phyloP scores from a whole-genome alignment of 2,113 vertebrate genomes.

The Prietella phreatophila region DNA sequence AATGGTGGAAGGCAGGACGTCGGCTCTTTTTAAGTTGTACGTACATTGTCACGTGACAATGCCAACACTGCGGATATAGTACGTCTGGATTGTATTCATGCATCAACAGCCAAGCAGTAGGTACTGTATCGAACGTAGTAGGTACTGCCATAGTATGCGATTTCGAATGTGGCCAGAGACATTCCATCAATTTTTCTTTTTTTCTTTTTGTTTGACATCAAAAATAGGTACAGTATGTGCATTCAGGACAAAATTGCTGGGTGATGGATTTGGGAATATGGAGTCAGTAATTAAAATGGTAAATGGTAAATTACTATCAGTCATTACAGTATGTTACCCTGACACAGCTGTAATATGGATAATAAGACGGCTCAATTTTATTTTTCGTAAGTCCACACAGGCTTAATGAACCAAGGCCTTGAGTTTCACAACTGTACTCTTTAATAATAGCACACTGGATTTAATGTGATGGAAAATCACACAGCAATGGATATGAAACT shows the following conservation, averaged over 20 bases:
- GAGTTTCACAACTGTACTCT: neutral
- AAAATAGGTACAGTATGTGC: neutral
- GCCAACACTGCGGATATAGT: too few relatives aligned
- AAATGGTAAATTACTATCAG: neutral
- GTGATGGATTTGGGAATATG: neutral
- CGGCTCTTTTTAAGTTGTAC: too few relatives aligned
- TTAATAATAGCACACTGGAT: neutral
- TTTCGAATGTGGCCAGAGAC: too few relatives aligned
- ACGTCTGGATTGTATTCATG: too few relatives aligned
- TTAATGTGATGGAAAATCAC: neutral
- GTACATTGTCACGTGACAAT: too few relatives aligned
- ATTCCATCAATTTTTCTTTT: neutral
- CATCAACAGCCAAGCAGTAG: too few relatives aligned
- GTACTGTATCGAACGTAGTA: too few relatives aligned
- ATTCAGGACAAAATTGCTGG: neutral
- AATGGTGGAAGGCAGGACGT: too few relatives aligned
- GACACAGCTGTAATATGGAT: neutral
- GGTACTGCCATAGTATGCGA: too few relatives aligned
- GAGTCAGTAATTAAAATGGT: neutral
- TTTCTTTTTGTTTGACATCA: neutral
- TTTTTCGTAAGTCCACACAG: neutral
- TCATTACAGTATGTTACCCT: conserved; percentile 1
- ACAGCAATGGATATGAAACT: neutral
- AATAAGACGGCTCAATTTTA: neutral
- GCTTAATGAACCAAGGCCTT: neutral